Percentiles rank a stretch among this genome's conserved stretches.
Evolutionary conservation across 1,140 invertebrate species (phyloP).

Genomic region (Aphelenchoides avenae): DNA sequence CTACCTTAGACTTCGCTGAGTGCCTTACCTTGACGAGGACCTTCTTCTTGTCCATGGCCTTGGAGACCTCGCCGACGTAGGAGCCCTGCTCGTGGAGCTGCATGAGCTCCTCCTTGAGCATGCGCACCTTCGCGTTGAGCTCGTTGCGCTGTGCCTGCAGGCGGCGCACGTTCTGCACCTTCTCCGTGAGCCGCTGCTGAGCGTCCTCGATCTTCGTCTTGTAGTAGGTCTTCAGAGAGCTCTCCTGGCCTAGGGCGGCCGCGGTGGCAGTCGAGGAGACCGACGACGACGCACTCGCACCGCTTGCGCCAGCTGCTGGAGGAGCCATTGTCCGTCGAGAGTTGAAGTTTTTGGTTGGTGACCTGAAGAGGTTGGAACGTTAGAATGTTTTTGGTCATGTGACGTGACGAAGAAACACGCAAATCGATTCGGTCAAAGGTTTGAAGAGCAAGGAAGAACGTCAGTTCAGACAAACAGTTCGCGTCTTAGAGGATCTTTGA

Average conservation of each 20-base stretch:
- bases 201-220: slow-evolving; percentile 56
- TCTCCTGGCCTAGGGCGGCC: too few relatives aligned
- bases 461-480: too few relatives aligned
- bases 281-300: slow-evolving; percentile 1
- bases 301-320: slow-evolving; percentile 1
- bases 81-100: slow-evolving; percentile 97
- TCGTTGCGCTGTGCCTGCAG: slow-evolving; percentile 98
- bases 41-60: slow-evolving; percentile 99
- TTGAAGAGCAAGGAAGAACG: too few relatives aligned
- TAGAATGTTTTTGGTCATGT: too few relatives aligned
- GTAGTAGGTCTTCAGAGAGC: slow-evolving; percentile 41
- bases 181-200: slow-evolving; percentile 82
- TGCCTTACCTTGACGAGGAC: slow-evolving; percentile 80
- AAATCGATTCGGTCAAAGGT: too few relatives aligned
- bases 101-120: slow-evolving; percentile 87
- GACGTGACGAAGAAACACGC: too few relatives aligned
- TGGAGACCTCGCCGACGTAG: slow-evolving; percentile 98
- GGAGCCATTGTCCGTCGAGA: slow-evolving; percentile 11
- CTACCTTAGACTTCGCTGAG: neutral
- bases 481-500: too few relatives aligned
- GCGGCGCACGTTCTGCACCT: slow-evolving; percentile 91
- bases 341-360: too few relatives aligned
- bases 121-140: slow-evolving; percentile 96
- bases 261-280: neutral
- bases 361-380: too few relatives aligned